These are phyloP conservation scores for Phacellophora camtschatica DNA, from an alignment of 30 jellyfish, hydroid and myxozoan genomes.

Conservation along the genomic window DNA sequence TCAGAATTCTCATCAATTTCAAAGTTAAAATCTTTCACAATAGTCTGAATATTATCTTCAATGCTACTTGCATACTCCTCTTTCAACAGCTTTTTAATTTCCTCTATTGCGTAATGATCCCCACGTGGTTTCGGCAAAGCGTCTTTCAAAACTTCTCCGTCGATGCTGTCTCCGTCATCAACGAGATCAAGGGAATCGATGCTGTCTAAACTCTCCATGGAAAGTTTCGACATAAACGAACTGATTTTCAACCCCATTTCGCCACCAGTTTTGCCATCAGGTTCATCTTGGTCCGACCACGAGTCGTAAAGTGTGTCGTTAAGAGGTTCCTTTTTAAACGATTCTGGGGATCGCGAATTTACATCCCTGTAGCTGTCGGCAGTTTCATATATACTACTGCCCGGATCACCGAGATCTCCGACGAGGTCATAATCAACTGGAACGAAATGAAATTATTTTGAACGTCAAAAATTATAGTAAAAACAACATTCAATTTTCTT, in stretches of 20 bases:
- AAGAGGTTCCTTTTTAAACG: neutral
- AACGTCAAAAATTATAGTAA: too few species aligned
- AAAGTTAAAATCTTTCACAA: neutral
- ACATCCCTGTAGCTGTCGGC: neutral
- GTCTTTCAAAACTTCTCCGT: neutral
- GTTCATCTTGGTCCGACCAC: conserved; percentile 29
- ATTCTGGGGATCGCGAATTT: neutral
- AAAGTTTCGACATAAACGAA: conserved; percentile 25
- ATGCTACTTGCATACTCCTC: neutral
- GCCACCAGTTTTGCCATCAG: neutral
- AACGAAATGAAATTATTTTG: too few species aligned
- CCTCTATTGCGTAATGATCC: conserved; percentile 37
- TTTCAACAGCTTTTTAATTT: conserved; percentile 16
- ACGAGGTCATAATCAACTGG: too few species aligned
- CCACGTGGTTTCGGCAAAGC: conserved; percentile 26
- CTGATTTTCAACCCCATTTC: conserved; percentile 1
- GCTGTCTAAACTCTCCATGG: conserved; percentile 69
- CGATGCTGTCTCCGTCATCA: conserved; percentile 44
- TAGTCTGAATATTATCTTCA: neutral
- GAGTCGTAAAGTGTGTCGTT: neutral
- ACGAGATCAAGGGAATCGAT: conserved; percentile 46
- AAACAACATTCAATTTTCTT: too few species aligned
- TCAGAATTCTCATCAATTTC: conserved; percentile 23
- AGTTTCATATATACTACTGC: conserved; percentile 18
- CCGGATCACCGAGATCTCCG: too few species aligned